phyloP scores from a whole-genome alignment of 2,888 invertebrate genomes.

The Cotesia congregata region DNA sequence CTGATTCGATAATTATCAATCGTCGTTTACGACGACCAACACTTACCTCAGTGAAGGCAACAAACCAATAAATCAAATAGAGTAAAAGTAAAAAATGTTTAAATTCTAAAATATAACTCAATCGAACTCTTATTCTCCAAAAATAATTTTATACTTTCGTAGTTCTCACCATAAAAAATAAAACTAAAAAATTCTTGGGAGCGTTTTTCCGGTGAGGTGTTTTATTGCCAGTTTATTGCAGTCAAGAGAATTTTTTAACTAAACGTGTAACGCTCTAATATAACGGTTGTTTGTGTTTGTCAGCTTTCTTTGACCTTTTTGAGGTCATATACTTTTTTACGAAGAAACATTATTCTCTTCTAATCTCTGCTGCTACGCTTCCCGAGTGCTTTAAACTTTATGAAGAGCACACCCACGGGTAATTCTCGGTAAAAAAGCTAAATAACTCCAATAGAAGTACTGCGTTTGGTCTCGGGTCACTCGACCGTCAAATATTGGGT shows the following conservation, averaged over 20 bases:
- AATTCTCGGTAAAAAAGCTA: slow-evolving; percentile 28
- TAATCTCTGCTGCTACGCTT: neutral
- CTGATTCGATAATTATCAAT: neutral
- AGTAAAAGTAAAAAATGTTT: neutral
- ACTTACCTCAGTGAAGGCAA: neutral
- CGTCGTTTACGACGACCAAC: neutral
- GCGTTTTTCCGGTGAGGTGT: slow-evolving; percentile 14
- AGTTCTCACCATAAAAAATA: slow-evolving; percentile 18
- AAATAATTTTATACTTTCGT: slow-evolving; percentile 18
- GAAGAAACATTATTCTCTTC: slow-evolving; percentile 20
- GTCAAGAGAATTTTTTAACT: neutral
- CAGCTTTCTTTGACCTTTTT: slow-evolving; percentile 30
- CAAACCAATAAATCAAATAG: neutral
- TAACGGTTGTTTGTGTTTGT: slow-evolving; percentile 14
- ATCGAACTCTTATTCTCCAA: slow-evolving; percentile 3
- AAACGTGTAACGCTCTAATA: slow-evolving; percentile 41
- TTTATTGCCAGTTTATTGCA: slow-evolving; percentile 4
- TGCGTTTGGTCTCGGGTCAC: neutral
- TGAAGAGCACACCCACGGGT: slow-evolving; percentile 43
- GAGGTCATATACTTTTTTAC: slow-evolving; percentile 1
- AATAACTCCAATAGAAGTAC: slow-evolving; percentile 37
- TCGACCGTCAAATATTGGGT: slow-evolving; percentile 46
- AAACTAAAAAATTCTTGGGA: slow-evolving; percentile 20
- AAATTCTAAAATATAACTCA: neutral
- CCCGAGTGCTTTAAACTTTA: slow-evolving; percentile 51